These are phyloP conservation scores for Ardeotis arabs DNA, from an alignment of 2,113 vertebrate genomes.

Conservation along the genomic window DNA sequence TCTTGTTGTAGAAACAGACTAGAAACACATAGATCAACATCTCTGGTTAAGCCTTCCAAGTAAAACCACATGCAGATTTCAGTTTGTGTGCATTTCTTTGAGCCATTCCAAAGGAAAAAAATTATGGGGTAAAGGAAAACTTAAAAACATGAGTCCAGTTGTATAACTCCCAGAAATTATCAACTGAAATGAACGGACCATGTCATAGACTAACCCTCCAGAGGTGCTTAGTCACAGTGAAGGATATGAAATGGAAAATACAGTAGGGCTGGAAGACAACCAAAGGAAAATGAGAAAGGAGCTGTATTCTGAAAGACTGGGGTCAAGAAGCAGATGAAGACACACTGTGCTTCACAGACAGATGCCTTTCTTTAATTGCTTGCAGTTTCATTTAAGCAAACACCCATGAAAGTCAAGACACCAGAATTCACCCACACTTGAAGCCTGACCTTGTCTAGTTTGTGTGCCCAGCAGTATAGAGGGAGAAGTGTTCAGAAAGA, in stretches of 20 bases:
- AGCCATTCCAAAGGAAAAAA: background rate
- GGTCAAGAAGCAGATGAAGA: background rate
- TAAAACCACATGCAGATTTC: slow-evolving; percentile 7
- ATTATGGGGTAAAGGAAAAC: background rate
- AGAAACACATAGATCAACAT: background rate
- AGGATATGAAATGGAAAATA: slow-evolving; percentile 6
- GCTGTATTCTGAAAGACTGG: background rate
- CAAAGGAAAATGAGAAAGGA: background rate
- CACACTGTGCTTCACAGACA: background rate
- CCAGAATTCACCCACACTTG: background rate
- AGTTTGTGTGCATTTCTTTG: background rate
- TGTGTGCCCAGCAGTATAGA: background rate
- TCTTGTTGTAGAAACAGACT: slow-evolving; percentile 1
- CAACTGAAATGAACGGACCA: background rate
- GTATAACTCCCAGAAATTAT: background rate
- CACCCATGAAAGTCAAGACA: background rate
- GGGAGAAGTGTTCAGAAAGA: background rate
- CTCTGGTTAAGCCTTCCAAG: background rate
- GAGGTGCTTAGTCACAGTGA: background rate
- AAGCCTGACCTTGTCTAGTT: background rate
- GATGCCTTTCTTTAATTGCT: background rate
- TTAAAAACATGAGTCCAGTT: background rate
- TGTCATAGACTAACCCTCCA: background rate
- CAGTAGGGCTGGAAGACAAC: background rate
- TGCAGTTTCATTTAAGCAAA: background rate